phyloP scores from a whole-genome alignment of 2,113 vertebrate genomes.

The Caranx ignobilis region DNA sequence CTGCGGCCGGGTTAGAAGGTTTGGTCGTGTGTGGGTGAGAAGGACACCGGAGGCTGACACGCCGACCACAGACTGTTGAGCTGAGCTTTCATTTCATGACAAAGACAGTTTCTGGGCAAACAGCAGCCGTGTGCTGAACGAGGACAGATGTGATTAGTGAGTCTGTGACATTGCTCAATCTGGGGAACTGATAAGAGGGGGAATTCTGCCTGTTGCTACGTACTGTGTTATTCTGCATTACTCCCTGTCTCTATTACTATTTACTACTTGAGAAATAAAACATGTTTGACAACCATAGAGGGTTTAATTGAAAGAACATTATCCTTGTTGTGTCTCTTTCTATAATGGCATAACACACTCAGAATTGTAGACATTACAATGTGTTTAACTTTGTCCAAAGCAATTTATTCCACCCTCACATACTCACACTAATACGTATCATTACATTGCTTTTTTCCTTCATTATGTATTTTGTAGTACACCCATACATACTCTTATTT shows the following conservation, averaged over 20 bases:
- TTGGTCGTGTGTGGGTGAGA: constrained; percentile 65
- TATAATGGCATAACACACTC: background rate
- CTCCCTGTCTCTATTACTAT: background rate
- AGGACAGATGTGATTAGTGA: constrained; percentile 44
- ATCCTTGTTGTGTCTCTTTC: background rate
- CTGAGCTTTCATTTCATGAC: constrained; percentile 35
- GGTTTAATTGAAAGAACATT: constrained; percentile 11
- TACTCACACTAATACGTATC: background rate
- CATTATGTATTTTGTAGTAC: background rate
- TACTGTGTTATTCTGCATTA: constrained; percentile 18
- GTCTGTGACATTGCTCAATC: background rate
- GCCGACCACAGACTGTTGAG: constrained; percentile 60
- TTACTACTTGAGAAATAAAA: background rate
- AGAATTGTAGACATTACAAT: background rate
- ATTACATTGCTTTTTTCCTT: background rate
- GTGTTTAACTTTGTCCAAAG: background rate
- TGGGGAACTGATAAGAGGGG: constrained; percentile 12
- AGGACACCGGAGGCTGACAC: constrained; percentile 42
- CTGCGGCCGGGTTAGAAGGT: constrained; percentile 43
- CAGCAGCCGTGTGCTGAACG: background rate
- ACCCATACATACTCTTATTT: no score
- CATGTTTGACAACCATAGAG: constrained; percentile 2
- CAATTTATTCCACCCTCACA: background rate
- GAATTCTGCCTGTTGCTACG: constrained; percentile 28
- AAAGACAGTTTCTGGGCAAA: constrained; percentile 50